Evolutionary conservation across 2,113 vertebrate species (phyloP), one percentile per base, ranked within the genome.

Genomic region (Pelobates fuscus): DNA sequence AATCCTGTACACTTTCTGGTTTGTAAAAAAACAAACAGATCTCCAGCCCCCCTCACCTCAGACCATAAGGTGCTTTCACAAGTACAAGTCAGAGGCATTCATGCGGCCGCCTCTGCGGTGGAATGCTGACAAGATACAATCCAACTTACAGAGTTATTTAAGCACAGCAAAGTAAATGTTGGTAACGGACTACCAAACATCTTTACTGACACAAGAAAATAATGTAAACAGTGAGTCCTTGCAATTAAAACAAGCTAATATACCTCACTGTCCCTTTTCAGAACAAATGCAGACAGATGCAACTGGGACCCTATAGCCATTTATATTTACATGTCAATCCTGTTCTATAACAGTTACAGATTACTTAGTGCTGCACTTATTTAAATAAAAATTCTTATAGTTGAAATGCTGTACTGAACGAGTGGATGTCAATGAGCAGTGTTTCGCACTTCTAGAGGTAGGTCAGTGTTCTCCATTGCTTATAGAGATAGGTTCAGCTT

Each of bases 391-490:
- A 37, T 1, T 0, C 5, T 21, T 37, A 61, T 27, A 71, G 11
- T 54, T 18, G 57, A n/a, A n/a, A n/a, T n/a, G n/a, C n/a, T n/a
- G n/a, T n/a, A n/a, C 29, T 11, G n/a, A 15, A 41, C 7, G 27
- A 5, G 27, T 8, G 27, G 8, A 25, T 24, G 3, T 44, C 15
- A 4, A 37, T n/a, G 1, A 5, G 10, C 32, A 37, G 32, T 5
- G 10, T 37, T 23, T 55, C 21, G 4, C 85, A 83, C 86, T 89
- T 88, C 87, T 65, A 82, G 84, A 89, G 87, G 86, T 79, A 82
- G 80, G 60, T 88, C 78, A 92, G 76, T 88, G 91, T 32, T 91
- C 89, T 82, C 94, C 96, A 26, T 96, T 96, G 81, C 88, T 93
- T 79, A 95, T 71, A 79, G 90, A 84, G 71, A 94, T 85, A n/a